These are phyloP conservation scores for Tor tambroides DNA, from an alignment of 2,113 vertebrate species.

Conservation along the genomic window DNA sequence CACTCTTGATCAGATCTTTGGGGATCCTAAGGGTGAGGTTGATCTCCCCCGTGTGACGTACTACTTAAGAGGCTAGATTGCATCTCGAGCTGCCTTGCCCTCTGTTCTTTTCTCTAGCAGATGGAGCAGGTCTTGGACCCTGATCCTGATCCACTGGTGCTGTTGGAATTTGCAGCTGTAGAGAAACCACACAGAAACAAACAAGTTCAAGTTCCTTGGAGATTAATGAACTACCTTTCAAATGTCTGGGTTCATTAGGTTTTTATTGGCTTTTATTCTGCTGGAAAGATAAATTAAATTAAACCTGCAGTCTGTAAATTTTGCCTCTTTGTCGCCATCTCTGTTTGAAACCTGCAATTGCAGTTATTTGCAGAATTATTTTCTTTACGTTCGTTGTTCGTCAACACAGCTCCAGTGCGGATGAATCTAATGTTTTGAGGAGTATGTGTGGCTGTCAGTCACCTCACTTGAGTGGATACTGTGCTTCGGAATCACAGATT, in stretches of 20 bases:
- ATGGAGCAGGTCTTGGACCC: slow-evolving; percentile 77
- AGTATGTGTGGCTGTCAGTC: too few species aligned
- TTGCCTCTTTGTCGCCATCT: too few species aligned
- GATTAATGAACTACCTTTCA: neutral
- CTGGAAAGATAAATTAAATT: neutral
- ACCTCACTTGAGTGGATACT: too few species aligned
- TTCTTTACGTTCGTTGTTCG: too few species aligned
- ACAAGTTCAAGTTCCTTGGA: neutral
- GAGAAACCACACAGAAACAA: slow-evolving; percentile 39
- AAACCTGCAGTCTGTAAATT: too few species aligned
- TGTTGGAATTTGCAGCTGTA: slow-evolving; percentile 57
- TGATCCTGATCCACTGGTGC: slow-evolving; percentile 42
- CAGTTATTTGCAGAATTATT: too few species aligned
- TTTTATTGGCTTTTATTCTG: neutral
- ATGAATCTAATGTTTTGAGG: too few species aligned
- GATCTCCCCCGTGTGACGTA: slow-evolving; percentile 8
- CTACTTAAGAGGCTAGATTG: slow-evolving; percentile 39
- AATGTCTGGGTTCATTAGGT: neutral
- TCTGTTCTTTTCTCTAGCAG: slow-evolving; percentile 63
- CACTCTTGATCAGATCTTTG: slow-evolving; percentile 13
- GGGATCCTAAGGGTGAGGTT: slow-evolving; percentile 3
- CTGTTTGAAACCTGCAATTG: too few species aligned
- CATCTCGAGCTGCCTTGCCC: slow-evolving; percentile 3
- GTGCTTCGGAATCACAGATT: too few species aligned
- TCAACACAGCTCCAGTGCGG: too few species aligned